These are phyloP conservation scores for Mus caroli DNA, from an alignment of 2,797 vertebrate species.

Conservation along the genomic window DNA sequence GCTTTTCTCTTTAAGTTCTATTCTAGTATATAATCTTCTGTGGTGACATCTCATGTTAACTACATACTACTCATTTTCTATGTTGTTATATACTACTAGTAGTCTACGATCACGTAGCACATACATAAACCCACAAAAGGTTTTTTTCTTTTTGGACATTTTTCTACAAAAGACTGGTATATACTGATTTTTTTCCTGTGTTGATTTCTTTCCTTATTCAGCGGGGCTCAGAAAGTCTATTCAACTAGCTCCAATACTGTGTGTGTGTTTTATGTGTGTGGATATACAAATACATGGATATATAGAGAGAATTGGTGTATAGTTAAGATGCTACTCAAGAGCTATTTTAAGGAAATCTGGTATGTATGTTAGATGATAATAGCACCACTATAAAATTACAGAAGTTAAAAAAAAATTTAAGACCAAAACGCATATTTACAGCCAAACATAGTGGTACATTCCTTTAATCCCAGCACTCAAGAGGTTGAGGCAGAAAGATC, in stretches of 20 bases:
- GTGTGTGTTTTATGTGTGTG: neutral
- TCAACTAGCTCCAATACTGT: neutral
- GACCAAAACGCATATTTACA: constrained; percentile 53
- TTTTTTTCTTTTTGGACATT: neutral
- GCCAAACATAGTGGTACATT: neutral
- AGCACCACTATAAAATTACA: constrained; percentile 56
- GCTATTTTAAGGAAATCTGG: constrained; percentile 64
- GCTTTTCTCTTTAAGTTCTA: neutral
- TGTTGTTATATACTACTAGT: neutral
- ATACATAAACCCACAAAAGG: constrained; percentile 1
- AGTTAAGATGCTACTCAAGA: constrained; percentile 48
- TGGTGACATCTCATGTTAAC: neutral
- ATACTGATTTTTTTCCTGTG: neutral
- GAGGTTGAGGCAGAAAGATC: neutral
- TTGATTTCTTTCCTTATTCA: neutral
- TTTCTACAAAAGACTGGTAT: constrained; percentile 6
- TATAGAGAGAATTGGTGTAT: neutral
- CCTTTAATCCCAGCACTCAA: neutral
- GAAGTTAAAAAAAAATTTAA: constrained; percentile 64
- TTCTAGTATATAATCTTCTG: neutral
- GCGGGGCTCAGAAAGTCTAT: neutral
- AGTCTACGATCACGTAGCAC: constrained; percentile 8
- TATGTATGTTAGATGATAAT: constrained; percentile 36
- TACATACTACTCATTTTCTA: neutral
- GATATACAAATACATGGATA: neutral